These are phyloP conservation scores for Caenorhabditis uteleia DNA, from an alignment of 2,888 invertebrate genomes.

Conservation along the genomic window DNA sequence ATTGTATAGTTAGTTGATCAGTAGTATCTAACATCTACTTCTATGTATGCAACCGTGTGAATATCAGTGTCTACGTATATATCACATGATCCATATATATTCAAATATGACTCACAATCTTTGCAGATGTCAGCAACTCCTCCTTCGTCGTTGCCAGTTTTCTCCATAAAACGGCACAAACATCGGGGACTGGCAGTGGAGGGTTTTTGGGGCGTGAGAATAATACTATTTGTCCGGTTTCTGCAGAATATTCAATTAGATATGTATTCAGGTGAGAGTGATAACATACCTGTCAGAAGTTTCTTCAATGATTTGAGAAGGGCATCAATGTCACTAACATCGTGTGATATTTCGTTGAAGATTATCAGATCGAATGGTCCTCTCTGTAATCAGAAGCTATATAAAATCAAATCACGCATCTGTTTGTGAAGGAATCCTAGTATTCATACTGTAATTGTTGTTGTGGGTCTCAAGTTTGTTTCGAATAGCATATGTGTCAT, in stretches of 20 bases:
- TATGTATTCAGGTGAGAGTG: not conserved
- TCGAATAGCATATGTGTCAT: no score
- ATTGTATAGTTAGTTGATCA: not conserved
- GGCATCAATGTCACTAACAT: conserved; percentile 40
- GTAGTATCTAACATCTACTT: not conserved
- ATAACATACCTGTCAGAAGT: conserved; percentile 30
- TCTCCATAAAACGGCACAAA: conserved; percentile 52
- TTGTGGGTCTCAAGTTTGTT: no score
- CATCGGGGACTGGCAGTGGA: conserved; percentile 52
- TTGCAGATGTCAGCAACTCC: conserved; percentile 48
- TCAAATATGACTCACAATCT: conserved; percentile 27
- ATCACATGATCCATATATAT: conserved; percentile 13
- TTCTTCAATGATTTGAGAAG: conserved; percentile 46
- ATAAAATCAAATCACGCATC: conserved; percentile 12
- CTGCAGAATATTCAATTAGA: conserved; percentile 12
- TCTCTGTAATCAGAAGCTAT: conserved; percentile 29
- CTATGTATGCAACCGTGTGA: no score
- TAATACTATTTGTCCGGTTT: conserved; percentile 46
- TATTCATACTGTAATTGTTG: no score
- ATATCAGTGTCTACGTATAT: conserved; percentile 10
- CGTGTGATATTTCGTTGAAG: conserved; percentile 54
- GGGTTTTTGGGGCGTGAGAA: conserved; percentile 56
- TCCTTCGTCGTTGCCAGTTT: conserved; percentile 49
- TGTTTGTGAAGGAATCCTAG: no score
- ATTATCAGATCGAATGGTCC: conserved; percentile 53